Percentiles rank a stretch among this genome's conserved stretches.
Evolutionary conservation across 2,797 vertebrate genomes (phyloP).

Genomic region (Mormyrops boulengeri): DNA sequence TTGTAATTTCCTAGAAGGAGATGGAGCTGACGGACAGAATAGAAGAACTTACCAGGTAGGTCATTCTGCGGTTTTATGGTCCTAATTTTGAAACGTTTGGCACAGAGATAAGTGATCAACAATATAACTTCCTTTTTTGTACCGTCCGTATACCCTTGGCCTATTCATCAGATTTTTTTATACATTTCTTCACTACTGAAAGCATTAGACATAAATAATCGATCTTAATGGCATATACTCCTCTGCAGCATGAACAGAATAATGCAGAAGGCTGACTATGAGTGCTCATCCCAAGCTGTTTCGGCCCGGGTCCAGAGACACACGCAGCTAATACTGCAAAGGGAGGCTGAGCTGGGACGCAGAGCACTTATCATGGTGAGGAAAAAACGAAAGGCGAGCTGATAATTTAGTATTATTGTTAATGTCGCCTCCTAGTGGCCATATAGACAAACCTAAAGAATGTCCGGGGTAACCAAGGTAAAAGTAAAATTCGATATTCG

Average conservation of each 20-base stretch:
- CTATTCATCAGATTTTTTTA: not conserved
- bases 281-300: slow-evolving; percentile 31
- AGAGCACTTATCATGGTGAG: slow-evolving; percentile 51
- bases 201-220: not conserved
- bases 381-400: not conserved
- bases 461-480: not conserved
- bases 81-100: not conserved
- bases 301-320: slow-evolving; percentile 25
- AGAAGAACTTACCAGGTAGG: slow-evolving; percentile 35
- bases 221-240: not conserved
- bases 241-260: slow-evolving; percentile 32
- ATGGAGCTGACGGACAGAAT: slow-evolving; percentile 17
- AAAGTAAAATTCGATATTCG: not conserved
- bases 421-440: not conserved
- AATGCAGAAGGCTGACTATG: slow-evolving; percentile 39
- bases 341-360: slow-evolving; percentile 40
- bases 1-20: slow-evolving; percentile 29
- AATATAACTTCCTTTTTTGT: not conserved
- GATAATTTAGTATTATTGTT: not conserved
- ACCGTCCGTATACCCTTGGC: not conserved
- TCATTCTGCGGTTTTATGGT: not conserved
- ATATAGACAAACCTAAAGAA: not conserved
- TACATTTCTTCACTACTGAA: not conserved
- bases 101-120: not conserved
- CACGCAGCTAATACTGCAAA: slow-evolving; percentile 11